Percentiles rank a stretch among this genome's conserved stretches.
Conservation (phyloP, 2,888 invertebrate genomes). For the Drosophila pegasa region DNA sequence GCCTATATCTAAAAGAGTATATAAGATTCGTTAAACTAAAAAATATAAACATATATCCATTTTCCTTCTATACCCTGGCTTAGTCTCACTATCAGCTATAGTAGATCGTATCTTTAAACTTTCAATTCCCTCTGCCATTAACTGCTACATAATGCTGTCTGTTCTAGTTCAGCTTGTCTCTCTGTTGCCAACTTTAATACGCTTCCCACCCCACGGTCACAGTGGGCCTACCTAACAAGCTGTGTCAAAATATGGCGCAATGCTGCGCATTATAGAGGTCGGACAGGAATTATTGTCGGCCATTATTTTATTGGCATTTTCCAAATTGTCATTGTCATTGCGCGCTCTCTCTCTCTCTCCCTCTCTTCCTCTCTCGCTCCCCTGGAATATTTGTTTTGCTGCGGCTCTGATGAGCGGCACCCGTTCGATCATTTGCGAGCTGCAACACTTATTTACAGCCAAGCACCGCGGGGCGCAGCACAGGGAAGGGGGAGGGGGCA, state of each 20-base stretch:
- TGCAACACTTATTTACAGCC: constrained; percentile 43
- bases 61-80: background rate
- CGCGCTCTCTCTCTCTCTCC: constrained; percentile 3
- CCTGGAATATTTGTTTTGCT: constrained; percentile 34
- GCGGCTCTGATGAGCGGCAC: constrained; percentile 23
- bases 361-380: constrained; percentile 1
- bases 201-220: background rate
- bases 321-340: constrained; percentile 58
- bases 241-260: constrained; percentile 44
- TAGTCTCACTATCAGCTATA: background rate
- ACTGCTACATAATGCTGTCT: constrained; percentile 4
- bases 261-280: constrained; percentile 32
- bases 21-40: background rate
- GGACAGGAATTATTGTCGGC: constrained; percentile 70
- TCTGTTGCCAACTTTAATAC: background rate
- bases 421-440: constrained; percentile 65
- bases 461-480: constrained; percentile 33
- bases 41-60: too few relatives aligned
- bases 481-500: background rate
- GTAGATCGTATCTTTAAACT: constrained; percentile 1
- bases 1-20: background rate
- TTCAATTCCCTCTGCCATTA: constrained; percentile 5
- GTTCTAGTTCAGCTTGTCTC: constrained; percentile 3
- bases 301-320: constrained; percentile 76
- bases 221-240: constrained; percentile 11